Conservation (phyloP, 2,888 invertebrate genomes). For the Stenoptilia bipunctidactyla region DNA sequence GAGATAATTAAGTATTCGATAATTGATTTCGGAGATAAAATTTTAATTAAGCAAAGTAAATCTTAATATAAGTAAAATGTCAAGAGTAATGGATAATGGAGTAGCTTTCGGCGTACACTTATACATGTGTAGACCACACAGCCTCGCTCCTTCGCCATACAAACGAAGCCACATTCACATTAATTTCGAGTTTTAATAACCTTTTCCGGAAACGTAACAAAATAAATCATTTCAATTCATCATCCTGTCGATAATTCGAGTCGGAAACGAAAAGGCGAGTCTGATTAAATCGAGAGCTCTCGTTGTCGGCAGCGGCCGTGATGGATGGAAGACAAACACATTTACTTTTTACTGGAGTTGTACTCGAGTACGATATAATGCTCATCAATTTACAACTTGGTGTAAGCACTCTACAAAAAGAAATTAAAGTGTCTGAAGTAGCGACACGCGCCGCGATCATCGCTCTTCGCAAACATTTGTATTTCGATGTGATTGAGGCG, state of each 20-base stretch:
- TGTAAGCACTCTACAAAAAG: not conserved
- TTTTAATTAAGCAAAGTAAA: no score
- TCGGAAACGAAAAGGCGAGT: not conserved
- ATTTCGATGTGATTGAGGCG: not conserved
- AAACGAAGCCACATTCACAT: not conserved
- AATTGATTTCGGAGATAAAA: no score
- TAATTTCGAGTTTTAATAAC: conserved; percentile 1
- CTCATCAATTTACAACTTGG: not conserved
- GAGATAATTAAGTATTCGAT: no score
- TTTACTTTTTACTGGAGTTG: not conserved
- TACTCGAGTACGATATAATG: not conserved
- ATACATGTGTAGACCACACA: not conserved
- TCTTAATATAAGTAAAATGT: no score
- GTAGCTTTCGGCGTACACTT: not conserved
- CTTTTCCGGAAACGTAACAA: not conserved
- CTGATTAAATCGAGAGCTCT: not conserved
- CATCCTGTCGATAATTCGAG: conserved; percentile 1
- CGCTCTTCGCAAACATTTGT: not conserved
- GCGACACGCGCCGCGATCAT: not conserved
- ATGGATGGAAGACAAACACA: not conserved
- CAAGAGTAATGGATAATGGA: no score
- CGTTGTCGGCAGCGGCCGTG: not conserved
- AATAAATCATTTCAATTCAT: conserved; percentile 1
- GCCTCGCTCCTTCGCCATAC: not conserved
- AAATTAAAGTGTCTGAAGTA: no score